Conservation (phyloP, 1,140 invertebrate genomes). For the Lepidurus packardi region DNA sequence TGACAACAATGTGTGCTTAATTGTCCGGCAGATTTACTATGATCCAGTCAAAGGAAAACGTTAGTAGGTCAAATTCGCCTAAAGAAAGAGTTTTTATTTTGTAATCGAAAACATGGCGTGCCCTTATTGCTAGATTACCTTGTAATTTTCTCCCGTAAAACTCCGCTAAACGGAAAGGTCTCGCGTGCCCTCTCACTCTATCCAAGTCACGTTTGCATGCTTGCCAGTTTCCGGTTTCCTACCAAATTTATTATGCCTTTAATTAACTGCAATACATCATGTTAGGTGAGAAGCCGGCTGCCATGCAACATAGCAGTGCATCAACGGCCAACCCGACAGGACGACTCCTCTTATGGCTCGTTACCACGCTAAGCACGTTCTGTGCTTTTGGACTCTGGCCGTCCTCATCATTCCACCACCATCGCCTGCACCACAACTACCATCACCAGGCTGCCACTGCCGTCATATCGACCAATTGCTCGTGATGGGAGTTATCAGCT, state of each 20-base stretch:
- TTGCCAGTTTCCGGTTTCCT: background rate
- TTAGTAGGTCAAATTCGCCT: too few relatives aligned
- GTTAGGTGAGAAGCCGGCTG: conserved; percentile 49
- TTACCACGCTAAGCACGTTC: conserved; percentile 18
- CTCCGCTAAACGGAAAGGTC: background rate
- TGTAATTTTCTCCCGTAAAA: background rate
- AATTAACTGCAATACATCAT: conserved; percentile 12
- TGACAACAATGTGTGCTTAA: background rate
- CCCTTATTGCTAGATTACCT: background rate
- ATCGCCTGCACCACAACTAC: conserved; percentile 17
- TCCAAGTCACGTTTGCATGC: background rate
- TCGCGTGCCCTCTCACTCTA: background rate
- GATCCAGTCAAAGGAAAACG: background rate
- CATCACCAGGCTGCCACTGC: conserved; percentile 9
- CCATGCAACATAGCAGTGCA: conserved; percentile 49
- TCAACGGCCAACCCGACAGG: conserved; percentile 10
- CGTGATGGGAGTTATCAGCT: conserved; percentile 15
- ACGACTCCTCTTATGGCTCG: conserved; percentile 1
- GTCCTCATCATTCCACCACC: conserved; percentile 16
- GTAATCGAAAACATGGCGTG: too few relatives aligned
- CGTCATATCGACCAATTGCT: conserved; percentile 16
- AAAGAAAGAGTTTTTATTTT: too few relatives aligned
- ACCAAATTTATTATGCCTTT: conserved; percentile 7
- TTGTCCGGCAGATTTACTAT: background rate
- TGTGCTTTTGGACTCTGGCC: conserved; percentile 3